These are phyloP conservation scores for Acanthopleura granulata DNA, from an alignment of 2,888 invertebrate species.

Conservation along the genomic window DNA sequence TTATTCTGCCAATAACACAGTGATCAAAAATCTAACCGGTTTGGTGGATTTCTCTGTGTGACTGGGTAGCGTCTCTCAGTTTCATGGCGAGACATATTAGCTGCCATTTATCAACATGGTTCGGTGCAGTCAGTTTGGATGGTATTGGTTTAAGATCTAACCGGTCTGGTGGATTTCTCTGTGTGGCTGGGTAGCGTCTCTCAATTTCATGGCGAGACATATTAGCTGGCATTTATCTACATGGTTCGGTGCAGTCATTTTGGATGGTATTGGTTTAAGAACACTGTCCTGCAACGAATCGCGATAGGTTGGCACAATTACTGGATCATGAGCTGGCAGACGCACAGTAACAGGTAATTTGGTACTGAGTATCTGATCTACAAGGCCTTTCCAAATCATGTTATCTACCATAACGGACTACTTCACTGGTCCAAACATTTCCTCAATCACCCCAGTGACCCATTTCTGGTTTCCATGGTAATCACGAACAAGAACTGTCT, in stretches of 20 bases:
- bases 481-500: background rate
- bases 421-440: too few species aligned
- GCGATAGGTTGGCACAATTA: background rate
- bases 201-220: too few species aligned
- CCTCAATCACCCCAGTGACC: conserved; percentile 3
- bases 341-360: background rate
- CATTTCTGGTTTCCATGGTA: conserved; percentile 7
- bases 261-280: too few species aligned
- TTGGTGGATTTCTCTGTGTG: background rate
- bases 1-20: too few species aligned
- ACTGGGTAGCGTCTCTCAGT: background rate
- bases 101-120: background rate
- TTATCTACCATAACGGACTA: background rate
- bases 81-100: background rate
- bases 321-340: background rate
- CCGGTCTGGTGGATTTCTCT: too few species aligned
- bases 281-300: too few species aligned
- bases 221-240: too few species aligned
- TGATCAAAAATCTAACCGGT: background rate
- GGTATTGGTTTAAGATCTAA: too few species aligned
- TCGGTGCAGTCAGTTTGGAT: too few species aligned
- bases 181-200: too few species aligned
- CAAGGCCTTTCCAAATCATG: background rate
- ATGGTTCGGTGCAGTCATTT: too few species aligned
- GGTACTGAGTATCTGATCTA: background rate